Conservation (phyloP, 35 echinoderm and acorn worm species). For the Diadema setosum region DNA sequence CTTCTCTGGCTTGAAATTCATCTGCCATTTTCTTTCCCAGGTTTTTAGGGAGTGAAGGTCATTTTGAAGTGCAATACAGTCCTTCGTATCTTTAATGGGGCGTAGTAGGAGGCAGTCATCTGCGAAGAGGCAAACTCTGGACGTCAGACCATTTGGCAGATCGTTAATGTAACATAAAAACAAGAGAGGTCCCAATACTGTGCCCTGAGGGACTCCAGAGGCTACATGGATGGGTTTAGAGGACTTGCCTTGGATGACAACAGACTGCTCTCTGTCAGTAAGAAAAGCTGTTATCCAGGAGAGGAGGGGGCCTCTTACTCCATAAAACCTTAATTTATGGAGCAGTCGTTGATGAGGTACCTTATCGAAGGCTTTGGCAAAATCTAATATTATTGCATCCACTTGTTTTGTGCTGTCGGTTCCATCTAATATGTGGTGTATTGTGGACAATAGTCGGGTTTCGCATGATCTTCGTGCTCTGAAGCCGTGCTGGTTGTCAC, state of each 20-base stretch:
- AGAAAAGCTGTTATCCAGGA: constrained; percentile 50
- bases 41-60: constrained; percentile 32
- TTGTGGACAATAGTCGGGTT: neutral
- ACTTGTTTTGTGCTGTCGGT: neutral
- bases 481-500: neutral
- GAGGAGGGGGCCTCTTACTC: neutral
- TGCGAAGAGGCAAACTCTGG: constrained; percentile 50
- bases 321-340: constrained; percentile 26
- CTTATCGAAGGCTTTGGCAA: constrained; percentile 68
- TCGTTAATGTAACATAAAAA: constrained; percentile 62
- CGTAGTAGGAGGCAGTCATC: constrained; percentile 60
- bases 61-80: constrained; percentile 26
- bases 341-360: constrained; percentile 67
- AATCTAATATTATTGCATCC: constrained; percentile 26
- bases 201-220: constrained; percentile 66
- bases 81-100: neutral
- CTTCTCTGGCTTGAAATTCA: neutral
- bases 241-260: constrained; percentile 16
- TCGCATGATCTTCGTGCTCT: neutral
- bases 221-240: constrained; percentile 31
- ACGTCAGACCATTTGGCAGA: constrained; percentile 11
- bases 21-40: constrained; percentile 14
- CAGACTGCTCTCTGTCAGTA: constrained; percentile 4
- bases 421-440: neutral
- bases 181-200: constrained; percentile 48